Base-by-base conservation (phyloP, 2,888 invertebrate species). In the Sinohyriopsis cumingii region DNA sequence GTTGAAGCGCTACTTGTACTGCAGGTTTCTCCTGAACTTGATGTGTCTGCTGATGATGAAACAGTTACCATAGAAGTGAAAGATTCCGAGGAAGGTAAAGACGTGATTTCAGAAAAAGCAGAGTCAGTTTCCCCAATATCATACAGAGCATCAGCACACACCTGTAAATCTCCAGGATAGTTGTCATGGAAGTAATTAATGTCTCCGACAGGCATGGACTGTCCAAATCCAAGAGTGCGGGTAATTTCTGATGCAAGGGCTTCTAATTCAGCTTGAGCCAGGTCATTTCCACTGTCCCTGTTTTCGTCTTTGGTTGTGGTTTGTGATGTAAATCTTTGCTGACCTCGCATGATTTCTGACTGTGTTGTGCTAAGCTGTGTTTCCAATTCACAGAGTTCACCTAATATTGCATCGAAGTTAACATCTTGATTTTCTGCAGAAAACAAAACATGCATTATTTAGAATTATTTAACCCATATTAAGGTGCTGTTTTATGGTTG, bases 111-210 rank as follows among this genome's bases (percentile, higher is more conserved):
- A 86, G 98, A 98, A 91, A 98, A 99, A 22, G 98, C 99, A 19
- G 98, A 98, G 91, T 99, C 99, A 91, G 97, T 98, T 91, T 98
- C 98, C 0, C 98, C 98, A 67, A 96, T 96, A 87, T 98, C 97
- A 59, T 77, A 76, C 68, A 75, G 76, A 45, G 78, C 75, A 66
- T 82, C 80, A 5, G 74, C 73, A 73, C 72, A 81, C 24, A 80
- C 81, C 18, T 77, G 79, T 54, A 79, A 72, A 71, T 80, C 80
- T 25, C 82, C 77, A 9, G 79, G 76, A 63, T 77, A 78, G 57
- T 79, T 76, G 33, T 76, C 78, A 63, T 74, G 78, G 68, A 79
- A 79, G 60, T 77, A 81, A 71, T 82, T 81, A 59, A 75, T 73
- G 28, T 82, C 80, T 55, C 73, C 75, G 68, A 76, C 76, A 56